These are phyloP conservation scores for Clarias gariepinus DNA, from an alignment of 2,113 vertebrate species.

Conservation along the genomic window DNA sequence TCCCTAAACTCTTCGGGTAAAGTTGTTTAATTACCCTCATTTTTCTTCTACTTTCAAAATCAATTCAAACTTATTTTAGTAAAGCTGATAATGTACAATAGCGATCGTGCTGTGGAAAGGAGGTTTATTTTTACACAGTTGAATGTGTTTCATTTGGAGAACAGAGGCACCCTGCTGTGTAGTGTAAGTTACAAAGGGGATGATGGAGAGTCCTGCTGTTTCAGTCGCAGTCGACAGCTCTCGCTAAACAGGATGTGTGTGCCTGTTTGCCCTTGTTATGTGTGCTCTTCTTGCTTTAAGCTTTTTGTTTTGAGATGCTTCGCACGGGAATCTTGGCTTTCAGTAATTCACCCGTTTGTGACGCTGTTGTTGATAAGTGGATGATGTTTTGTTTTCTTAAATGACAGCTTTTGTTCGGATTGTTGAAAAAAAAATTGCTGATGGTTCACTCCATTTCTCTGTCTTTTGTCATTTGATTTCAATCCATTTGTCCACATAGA, in stretches of 20 bases:
- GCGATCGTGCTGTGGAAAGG: neutral
- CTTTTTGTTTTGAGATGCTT: conserved; percentile 10
- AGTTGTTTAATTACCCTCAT: neutral
- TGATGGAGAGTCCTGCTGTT: conserved; percentile 28
- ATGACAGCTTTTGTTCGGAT: neutral
- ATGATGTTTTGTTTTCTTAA: conserved; percentile 27
- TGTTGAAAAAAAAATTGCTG: conserved; percentile 1
- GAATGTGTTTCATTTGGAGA: conserved; percentile 26
- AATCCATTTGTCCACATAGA: neutral
- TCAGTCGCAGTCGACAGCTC: neutral
- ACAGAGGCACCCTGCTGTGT: conserved; percentile 11
- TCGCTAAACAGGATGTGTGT: conserved; percentile 11
- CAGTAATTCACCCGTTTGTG: neutral
- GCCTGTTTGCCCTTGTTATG: conserved; percentile 2
- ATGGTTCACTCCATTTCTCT: neutral
- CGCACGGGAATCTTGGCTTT: neutral
- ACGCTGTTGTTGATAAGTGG: conserved; percentile 14
- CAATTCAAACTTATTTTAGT: neutral
- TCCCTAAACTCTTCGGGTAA: neutral
- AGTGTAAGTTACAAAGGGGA: conserved; percentile 21
- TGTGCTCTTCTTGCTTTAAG: conserved; percentile 3
- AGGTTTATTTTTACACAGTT: neutral
- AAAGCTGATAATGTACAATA: neutral
- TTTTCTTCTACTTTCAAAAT: neutral
- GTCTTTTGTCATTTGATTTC: neutral